Conservation (phyloP, 2,888 invertebrate genomes). For the Phortica magna region DNA sequence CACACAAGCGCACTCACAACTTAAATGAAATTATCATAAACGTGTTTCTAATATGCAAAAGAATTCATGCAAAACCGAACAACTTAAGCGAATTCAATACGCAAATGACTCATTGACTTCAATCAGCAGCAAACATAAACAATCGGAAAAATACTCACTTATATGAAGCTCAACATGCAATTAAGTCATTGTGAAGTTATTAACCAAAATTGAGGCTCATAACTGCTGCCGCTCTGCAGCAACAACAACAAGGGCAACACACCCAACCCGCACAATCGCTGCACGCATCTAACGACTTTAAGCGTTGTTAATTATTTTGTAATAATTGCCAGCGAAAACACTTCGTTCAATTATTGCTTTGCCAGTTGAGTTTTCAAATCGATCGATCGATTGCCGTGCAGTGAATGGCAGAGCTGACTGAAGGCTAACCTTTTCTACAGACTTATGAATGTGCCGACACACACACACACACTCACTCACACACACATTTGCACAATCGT, state of each 20-base stretch:
- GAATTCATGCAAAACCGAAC: not conserved
- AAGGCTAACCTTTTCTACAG: constrained; percentile 1
- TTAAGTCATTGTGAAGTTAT: not conserved
- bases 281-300: constrained; percentile 21
- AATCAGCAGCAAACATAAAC: not conserved
- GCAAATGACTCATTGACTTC: not conserved
- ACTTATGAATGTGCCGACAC: not conserved
- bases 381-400: constrained; percentile 1
- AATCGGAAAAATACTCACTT: not conserved
- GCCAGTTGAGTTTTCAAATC: not conserved
- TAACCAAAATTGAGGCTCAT: not conserved
- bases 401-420: constrained; percentile 14
- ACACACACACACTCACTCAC: constrained; percentile 1
- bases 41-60: constrained; percentile 10
- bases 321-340: constrained; percentile 18
- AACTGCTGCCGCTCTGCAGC: not conserved
- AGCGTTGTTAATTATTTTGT: constrained; percentile 23
- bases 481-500: not conserved
- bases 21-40: constrained; percentile 6
- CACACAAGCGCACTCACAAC: not conserved
- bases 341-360: constrained; percentile 23
- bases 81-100: not conserved
- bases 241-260: not conserved
- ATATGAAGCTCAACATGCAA: not conserved
- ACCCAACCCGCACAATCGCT: constrained; percentile 16